phyloP scores from a whole-genome alignment of 2,888 invertebrate genomes.

The Dioctria rufipes region DNA sequence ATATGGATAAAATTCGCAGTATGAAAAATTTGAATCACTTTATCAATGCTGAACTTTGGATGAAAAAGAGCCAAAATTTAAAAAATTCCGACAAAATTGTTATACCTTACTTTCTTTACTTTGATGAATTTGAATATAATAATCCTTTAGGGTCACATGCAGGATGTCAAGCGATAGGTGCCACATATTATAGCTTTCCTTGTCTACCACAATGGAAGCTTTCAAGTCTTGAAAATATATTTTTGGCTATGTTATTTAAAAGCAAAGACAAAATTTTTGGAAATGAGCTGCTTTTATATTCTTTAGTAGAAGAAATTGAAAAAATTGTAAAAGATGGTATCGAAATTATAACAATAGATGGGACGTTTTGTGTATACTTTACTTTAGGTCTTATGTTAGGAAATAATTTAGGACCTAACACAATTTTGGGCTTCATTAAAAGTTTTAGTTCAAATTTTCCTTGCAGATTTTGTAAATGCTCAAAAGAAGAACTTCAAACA shows the following conservation, averaged over 20 bases:
- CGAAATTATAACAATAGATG: background rate
- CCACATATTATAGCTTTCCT: too few species aligned
- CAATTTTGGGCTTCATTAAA: background rate
- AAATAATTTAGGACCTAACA: conserved; percentile 54
- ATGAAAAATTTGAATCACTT: background rate
- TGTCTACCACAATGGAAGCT: too few species aligned
- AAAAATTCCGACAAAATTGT: background rate
- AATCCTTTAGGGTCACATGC: too few species aligned
- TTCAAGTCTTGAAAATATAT: too few species aligned
- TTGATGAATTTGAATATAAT: too few species aligned
- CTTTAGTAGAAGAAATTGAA: background rate
- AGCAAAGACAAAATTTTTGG: too few species aligned
- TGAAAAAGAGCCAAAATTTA: background rate
- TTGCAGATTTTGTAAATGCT: too few species aligned
- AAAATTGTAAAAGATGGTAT: background rate
- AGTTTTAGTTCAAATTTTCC: too few species aligned
- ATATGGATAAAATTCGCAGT: background rate
- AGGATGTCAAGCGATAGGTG: too few species aligned
- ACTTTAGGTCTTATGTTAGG: conserved; percentile 29
- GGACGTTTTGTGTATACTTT: background rate
- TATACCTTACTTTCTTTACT: background rate
- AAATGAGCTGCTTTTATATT: background rate
- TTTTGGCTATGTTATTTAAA: too few species aligned
- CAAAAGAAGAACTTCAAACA: too few species aligned
- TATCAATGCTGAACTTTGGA: background rate